Evolutionary conservation across 2,888 invertebrate species (phyloP).

Genomic region (Syrphus vitripennis): DNA sequence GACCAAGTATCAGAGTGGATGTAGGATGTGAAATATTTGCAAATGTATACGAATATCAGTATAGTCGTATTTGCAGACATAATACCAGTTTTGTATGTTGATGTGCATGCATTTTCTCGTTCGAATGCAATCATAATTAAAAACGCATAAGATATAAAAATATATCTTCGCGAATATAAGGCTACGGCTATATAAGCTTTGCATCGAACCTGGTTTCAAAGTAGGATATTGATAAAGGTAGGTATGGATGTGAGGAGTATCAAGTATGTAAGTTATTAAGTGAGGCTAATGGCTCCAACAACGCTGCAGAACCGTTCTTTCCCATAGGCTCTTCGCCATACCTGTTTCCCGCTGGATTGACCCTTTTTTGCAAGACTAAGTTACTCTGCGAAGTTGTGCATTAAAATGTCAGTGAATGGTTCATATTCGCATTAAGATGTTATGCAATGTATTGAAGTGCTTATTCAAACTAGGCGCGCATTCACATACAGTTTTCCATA

Average conservation of each 20-base stretch:
- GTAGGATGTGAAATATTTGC: conserved; percentile 24
- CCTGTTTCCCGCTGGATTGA: conserved; percentile 48
- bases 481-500: not conserved
- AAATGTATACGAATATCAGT: not conserved
- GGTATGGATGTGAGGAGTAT: not conserved
- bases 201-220: not conserved
- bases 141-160: conserved; percentile 33
- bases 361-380: conserved; percentile 31
- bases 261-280: conserved; percentile 14
- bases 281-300: conserved; percentile 4
- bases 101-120: conserved; percentile 33
- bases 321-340: conserved; percentile 20
- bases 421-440: not conserved
- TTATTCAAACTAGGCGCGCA: not conserved
- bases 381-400: not conserved
- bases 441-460: not conserved
- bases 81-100: conserved; percentile 39
- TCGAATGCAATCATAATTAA: conserved; percentile 57
- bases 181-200: conserved; percentile 7
- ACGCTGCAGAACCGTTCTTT: conserved; percentile 37
- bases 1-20: not conserved
- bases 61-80: conserved; percentile 7
- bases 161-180: not conserved
- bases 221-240: not conserved
- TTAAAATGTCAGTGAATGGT: not conserved